Evolutionary conservation across 1,140 invertebrate species (phyloP), one percentile per base, ranked within the genome.

Genomic region (Aphaenogaster rudis): DNA sequence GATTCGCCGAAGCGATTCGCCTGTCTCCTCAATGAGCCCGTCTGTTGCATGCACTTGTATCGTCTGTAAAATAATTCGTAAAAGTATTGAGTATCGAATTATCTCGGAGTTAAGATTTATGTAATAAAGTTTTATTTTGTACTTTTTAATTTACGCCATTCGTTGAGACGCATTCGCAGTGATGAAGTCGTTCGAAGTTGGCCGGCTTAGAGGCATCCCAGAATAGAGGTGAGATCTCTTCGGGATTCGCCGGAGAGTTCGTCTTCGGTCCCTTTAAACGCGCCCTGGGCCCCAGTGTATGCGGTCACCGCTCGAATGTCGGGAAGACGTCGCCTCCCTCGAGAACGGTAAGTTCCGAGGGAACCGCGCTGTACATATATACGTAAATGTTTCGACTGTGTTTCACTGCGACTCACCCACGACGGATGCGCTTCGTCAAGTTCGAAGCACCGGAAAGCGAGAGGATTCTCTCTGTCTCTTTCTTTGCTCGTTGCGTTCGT

Each of bases 331-430:
- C 28, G 33, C 71, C 42, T 77, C 45, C 77, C 50, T 57, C 33
- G 33, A 63, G 84, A 79, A 39, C 77, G 45, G 28, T 33, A 85
- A 89, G 88, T 82, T 90, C 59, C 84, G 52, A 82, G 88, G 81
- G 64, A 66, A 33, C 33, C 11, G 57, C 33, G 7, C 28, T 67
- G n/a, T 59, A 71, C 64, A 39, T 52, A 13, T 61, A 28, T 76
- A 69, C 39, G 17, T 84, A 63, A 13, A 48, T 76, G 80, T 89
- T 69, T 50, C 66, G 42, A 69, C 84, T 48, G 71, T 87, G 88
- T 87, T 87, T 89, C 88, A 57, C 33, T 71, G 80, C 33, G 42
- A 74, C 79, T 71, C 84, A 52, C 81, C 74, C 77, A 63, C 36
- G 42, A 39, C 48, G 54, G 71, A 67, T 63, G 82, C 74, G 67